Evolutionary conservation across 2,888 invertebrate genomes (phyloP), one percentile per base, ranked within the genome.

Genomic region (Auanema freiburgensis): DNA sequence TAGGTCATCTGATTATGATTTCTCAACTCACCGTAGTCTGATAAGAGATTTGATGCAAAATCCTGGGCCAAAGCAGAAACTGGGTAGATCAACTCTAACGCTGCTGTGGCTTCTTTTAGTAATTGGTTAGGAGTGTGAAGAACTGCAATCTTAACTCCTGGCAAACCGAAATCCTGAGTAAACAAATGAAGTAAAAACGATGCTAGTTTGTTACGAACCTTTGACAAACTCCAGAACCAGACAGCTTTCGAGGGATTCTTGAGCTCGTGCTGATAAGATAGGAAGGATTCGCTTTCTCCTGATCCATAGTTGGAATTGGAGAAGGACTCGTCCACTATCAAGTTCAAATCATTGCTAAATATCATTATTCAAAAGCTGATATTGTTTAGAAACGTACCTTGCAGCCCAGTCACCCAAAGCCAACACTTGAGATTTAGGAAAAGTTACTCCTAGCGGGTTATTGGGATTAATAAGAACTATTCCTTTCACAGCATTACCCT

Each of bases 201-300:
- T 5, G 43, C 23, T 18, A 18, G 1, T 52, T 0, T 14, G 53
- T 21, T 49, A 50, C 59, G 46, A 16, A 81, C 81, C 72, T 83
- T 84, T 65, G 79, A 78, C 44, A 80, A 72, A 41, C 83, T 79
- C 83, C 83, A 84, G n/a, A 82, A 56, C 63, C 70, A 79, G 10
- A 68, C 66, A 52, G 70, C 60, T 46, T 70, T 72, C 42, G 66
- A 60, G 3, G 71, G 68, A 11, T 65, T 59, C 10, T 55, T 63
- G 49, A 74, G 63, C 10, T 69, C 63, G 40, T 72, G 59, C 23
- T 69, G 63, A 50, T 73, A 71, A 8, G 76, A 74, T 10, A 76
- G 67, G 57, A 74, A 73, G 12, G 66, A 59, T 6, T 68, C 59
- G 51, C 65, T 59, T 21, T 52, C 44, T 12, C 53, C 57, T 21